Evolutionary conservation across 2,113 vertebrate species (phyloP), one percentile per base, ranked within the genome.

Genomic region (Hypanus sabinus): DNA sequence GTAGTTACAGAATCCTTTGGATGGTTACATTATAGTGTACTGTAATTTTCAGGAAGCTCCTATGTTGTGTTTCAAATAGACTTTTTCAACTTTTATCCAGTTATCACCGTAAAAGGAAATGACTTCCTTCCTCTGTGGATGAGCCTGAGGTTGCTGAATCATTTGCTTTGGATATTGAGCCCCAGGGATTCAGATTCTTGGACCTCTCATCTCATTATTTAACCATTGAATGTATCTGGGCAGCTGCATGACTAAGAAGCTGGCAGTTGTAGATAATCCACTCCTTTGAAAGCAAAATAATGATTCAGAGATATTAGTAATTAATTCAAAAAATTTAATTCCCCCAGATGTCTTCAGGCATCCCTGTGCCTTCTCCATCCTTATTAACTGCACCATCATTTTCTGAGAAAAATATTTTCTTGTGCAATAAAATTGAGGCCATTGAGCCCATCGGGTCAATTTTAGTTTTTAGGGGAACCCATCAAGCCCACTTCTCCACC

Each of bases 281-380:
- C 30, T 76, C 75, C 10, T 76, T 76, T 76, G 30, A 0, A n/a
- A 76, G 30, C 27, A n/a, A 76, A 76, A n/a, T 76, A 76, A n/a
- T 6, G 30, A 76, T n/a, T n/a, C 30, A 76, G 75, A 76, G 30
- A 76, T 22, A 7, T 24, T 75, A 75, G 20, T 76, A 30, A 30
- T 30, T 76, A 76, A 76, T n/a, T 76, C 75, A n/a, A 76, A 76
- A n/a, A n/a, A n/a, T n/a, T 76, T n/a, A 76, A n/a, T 76, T n/a
- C 75, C 30, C 6, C 7, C 75, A 76, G 75, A 10, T n/a, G 30
- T 10, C 75, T 76, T 24, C 24, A 75, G 30, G 75, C 75, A 76
- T 76, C 9, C 24, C 30, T 76, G 30, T n/a, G 8, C 75, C 75
- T n/a, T 11, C 7, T n/a, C 30, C 24, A 9, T n/a, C 75, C 1